Evolutionary conservation across 2,888 invertebrate genomes (phyloP), one percentile per base, ranked within the genome.

Genomic region (Cecidostiba fungosa): DNA sequence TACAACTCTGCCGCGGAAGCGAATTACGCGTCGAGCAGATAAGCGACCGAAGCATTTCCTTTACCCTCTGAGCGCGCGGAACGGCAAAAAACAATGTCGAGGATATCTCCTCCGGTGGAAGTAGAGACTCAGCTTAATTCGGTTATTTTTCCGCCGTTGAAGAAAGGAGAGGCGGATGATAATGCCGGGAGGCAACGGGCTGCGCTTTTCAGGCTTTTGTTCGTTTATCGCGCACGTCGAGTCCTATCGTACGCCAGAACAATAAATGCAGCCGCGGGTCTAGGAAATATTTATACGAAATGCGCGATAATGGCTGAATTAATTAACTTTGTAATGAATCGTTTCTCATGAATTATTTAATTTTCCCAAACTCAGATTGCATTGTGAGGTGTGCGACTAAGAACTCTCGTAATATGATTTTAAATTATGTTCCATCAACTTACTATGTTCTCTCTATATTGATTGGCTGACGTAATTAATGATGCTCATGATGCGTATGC

Each of bases 61-160:
- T 76, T 74, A 10, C 14, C 39, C 12, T n/a, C 43, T 23, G 62
- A 19, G 8, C 66, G 8, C 16, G 23, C 23, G 76, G 73, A 50
- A 32, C 50, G 29, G 19, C 69, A 32, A 79, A 83, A 83, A 74
- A 80, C 29, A 66, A 72, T 74, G 43, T 62, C 3, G 70, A 47
- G 66, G 76, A 76, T 81, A 78, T 83, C 81, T 83, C 76, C 66
- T 29, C 32, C 19, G 14, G 14, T 26, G 29, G 66, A 29, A 29
- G 29, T 66, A 29, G 43, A 43, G 70, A 36, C 73, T 62, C 26
- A 43, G 66, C n/a, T 88, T 89, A 88, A 89, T 89, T 90, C 86
- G 87, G 73, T 81, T 86, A 82, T 74, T 79, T 85, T 84, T 39
- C 50, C 84, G 81, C 36, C 84, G 73, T 29, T 77, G 84, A 74